These are phyloP conservation scores for Echiichthys vipera DNA, from an alignment of 2,797 vertebrate genomes.

Conservation along the genomic window DNA sequence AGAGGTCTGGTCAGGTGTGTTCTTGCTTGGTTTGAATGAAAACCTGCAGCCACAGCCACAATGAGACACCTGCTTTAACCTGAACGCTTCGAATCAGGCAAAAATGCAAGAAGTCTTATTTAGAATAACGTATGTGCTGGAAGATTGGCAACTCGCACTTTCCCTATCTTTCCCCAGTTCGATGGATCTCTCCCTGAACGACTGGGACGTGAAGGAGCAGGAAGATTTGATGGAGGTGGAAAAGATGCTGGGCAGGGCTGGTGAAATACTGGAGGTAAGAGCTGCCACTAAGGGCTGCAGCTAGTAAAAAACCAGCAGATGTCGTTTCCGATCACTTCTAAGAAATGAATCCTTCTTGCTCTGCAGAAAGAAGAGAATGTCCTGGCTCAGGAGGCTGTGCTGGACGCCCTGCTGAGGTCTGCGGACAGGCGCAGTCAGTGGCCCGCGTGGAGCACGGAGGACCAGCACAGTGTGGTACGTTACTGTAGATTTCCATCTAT, in stretches of 20 bases:
- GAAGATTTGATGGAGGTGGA: conserved; percentile 77
- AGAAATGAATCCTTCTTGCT: not conserved
- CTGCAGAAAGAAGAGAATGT: conserved; percentile 83
- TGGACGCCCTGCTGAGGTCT: conserved; percentile 74
- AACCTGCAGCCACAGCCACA: no score
- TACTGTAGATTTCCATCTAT: no score
- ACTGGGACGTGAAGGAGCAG: conserved; percentile 82
- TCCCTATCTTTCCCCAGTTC: conserved; percentile 6
- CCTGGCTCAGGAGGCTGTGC: conserved; percentile 76
- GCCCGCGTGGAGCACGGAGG: conserved; percentile 59
- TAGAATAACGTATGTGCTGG: not conserved
- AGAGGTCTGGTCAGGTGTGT: no score
- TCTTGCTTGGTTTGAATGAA: no score
- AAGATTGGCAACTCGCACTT: not conserved
- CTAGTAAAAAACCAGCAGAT: no score
- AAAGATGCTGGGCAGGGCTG: conserved; percentile 71
- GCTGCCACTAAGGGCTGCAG: not conserved
- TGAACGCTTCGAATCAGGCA: no score
- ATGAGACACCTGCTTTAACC: no score
- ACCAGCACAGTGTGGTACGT: conserved; percentile 57
- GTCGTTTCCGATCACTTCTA: no score
- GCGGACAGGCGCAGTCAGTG: conserved; percentile 58
- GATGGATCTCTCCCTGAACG: conserved; percentile 52
- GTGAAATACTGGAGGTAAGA: conserved; percentile 78
- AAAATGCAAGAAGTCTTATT: no score